phyloP scores from a whole-genome alignment of 2,888 invertebrate genomes.

The Thereva unica region DNA sequence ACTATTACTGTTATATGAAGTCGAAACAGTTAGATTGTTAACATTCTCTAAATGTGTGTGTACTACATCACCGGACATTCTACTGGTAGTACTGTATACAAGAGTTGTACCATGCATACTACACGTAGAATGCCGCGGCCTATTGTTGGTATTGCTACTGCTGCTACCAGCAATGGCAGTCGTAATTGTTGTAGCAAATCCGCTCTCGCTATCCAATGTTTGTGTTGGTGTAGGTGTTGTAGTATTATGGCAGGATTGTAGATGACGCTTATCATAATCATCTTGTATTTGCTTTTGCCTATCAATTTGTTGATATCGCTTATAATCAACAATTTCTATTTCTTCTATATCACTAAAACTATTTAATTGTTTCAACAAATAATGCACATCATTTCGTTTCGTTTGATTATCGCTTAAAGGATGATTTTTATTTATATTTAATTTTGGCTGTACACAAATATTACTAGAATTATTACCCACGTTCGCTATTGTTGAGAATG shows the following conservation, averaged over 20 bases:
- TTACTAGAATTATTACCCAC: slow-evolving; percentile 21
- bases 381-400: slow-evolving; percentile 60
- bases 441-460: slow-evolving; percentile 40
- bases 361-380: slow-evolving; percentile 60
- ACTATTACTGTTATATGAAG: slow-evolving; percentile 32
- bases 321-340: slow-evolving; percentile 59
- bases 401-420: slow-evolving; percentile 54
- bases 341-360: slow-evolving; percentile 60
- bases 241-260: slow-evolving; percentile 48
- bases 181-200: slow-evolving; percentile 37
- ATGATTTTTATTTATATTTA: slow-evolving; percentile 41
- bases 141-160: background rate
- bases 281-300: slow-evolving; percentile 45
- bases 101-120: slow-evolving; percentile 28
- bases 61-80: slow-evolving; percentile 37
- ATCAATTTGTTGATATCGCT: slow-evolving; percentile 46
- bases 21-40: slow-evolving; percentile 24
- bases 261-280: slow-evolving; percentile 30
- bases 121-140: slow-evolving; percentile 13
- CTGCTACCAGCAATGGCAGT: slow-evolving; percentile 50
- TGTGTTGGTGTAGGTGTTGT: slow-evolving; percentile 48
- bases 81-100: slow-evolving; percentile 37
- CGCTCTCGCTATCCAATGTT: slow-evolving; percentile 35
- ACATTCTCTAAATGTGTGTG: slow-evolving; percentile 34
- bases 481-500: slow-evolving; percentile 17